A percentile compares a stretch with the other conserved stretches of the same genome.
Conservation (phyloP, 2,113 vertebrate genomes). For the Danionella cerebrum region DNA sequence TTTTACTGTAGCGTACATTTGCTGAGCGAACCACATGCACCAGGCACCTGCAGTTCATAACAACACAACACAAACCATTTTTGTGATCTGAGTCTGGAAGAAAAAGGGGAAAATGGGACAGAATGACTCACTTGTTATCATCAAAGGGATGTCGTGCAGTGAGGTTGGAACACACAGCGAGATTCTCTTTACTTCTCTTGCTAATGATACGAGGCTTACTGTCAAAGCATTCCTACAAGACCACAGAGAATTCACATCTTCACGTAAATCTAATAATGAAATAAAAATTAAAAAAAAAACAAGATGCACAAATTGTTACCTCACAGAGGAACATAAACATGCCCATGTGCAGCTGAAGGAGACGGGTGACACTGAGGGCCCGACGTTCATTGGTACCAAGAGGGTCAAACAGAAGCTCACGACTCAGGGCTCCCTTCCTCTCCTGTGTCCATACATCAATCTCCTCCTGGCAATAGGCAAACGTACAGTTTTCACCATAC, state of each 20-base stretch:
- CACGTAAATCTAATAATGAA: too few species aligned
- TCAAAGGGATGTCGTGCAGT: slow-evolving; percentile 91
- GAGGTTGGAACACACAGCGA: slow-evolving; percentile 90
- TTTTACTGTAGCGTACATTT: slow-evolving; percentile 92
- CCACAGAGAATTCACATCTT: background rate
- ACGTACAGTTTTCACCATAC: slow-evolving; percentile 98
- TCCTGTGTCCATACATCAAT: slow-evolving; percentile 98
- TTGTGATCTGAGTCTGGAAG: background rate
- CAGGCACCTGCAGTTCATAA: slow-evolving; percentile 76
- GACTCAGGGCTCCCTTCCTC: slow-evolving; percentile 91
- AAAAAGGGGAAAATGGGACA: background rate
- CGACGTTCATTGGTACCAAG: slow-evolving; percentile 85
- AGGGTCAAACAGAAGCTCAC: slow-evolving; percentile 92
- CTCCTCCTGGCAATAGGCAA: slow-evolving; percentile 98
- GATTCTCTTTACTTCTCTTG: slow-evolving; percentile 92
- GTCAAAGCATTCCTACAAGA: slow-evolving; percentile 91
- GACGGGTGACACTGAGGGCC: slow-evolving; percentile 85
- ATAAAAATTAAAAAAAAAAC: too few species aligned
- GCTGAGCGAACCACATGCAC: slow-evolving; percentile 93
- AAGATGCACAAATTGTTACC: too few species aligned
- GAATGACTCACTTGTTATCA: slow-evolving; percentile 85
- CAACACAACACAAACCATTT: background rate
- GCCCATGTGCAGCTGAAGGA: slow-evolving; percentile 96
- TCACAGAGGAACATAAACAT: slow-evolving; percentile 99
- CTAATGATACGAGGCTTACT: slow-evolving; percentile 98